Evolutionary conservation across 2,888 invertebrate genomes (phyloP).

Genomic region (Drosophila anomelani): DNA sequence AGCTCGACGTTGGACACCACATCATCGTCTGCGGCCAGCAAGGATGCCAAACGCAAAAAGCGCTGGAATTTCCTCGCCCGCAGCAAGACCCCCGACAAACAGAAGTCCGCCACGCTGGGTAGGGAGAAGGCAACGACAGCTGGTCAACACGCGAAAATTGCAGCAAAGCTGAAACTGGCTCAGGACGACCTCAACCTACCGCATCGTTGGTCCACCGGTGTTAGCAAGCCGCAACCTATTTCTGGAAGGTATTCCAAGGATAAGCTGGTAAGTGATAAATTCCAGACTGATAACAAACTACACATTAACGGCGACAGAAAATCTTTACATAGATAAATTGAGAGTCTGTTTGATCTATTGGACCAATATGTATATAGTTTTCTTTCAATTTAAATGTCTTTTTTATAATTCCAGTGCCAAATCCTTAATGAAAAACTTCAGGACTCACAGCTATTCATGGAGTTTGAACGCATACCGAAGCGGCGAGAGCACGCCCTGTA

Average conservation of each 20-base stretch:
- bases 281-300: neutral
- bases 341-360: too few relatives aligned
- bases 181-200: slow-evolving; percentile 86
- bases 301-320: too few relatives aligned
- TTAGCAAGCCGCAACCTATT: slow-evolving; percentile 89
- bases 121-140: slow-evolving; percentile 86
- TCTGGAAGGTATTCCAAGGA: slow-evolving; percentile 92
- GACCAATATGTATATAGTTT: too few relatives aligned
- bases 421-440: slow-evolving; percentile 89
- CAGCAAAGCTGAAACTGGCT: slow-evolving; percentile 80
- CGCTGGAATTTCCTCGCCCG: slow-evolving; percentile 90
- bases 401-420: slow-evolving; percentile 85
- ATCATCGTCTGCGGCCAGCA: slow-evolving; percentile 80
- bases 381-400: neutral
- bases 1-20: slow-evolving; percentile 82
- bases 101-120: slow-evolving; percentile 89
- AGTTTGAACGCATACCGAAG: slow-evolving; percentile 94
- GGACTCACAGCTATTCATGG: slow-evolving; percentile 91
- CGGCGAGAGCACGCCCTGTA: slow-evolving; percentile 89
- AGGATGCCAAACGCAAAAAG: slow-evolving; percentile 88
- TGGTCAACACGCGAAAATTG: slow-evolving; percentile 78
- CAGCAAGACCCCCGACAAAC: slow-evolving; percentile 86
- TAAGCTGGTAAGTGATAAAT: slow-evolving; percentile 88
- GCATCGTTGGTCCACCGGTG: slow-evolving; percentile 90
- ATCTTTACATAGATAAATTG: too few relatives aligned